Percentiles rank a stretch among this genome's conserved stretches.
These are phyloP conservation scores for Blera fallax DNA, from an alignment of 2,888 invertebrate species.

Conservation along the genomic window DNA sequence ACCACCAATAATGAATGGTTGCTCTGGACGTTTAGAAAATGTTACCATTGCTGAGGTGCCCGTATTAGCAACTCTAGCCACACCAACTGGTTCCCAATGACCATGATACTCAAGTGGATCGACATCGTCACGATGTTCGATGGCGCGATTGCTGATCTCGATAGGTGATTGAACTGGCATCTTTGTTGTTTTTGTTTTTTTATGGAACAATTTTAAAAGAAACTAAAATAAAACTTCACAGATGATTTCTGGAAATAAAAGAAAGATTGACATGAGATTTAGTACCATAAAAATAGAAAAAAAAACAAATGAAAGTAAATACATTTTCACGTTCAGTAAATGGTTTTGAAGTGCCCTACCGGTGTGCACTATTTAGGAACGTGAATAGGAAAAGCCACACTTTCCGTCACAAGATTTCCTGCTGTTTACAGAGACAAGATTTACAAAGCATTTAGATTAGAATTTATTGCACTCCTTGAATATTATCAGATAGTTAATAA, in stretches of 20 bases:
- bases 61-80: slow-evolving; percentile 80
- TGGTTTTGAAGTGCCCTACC: not conserved
- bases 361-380: slow-evolving; percentile 16
- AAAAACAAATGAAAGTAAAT: not conserved
- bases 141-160: slow-evolving; percentile 81
- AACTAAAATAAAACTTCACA: not conserved
- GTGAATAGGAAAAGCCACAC: slow-evolving; percentile 7
- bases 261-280: too few species aligned
- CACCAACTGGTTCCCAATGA: slow-evolving; percentile 81
- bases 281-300: not conserved
- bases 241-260: slow-evolving; percentile 49
- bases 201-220: slow-evolving; percentile 9
- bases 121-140: slow-evolving; percentile 81
- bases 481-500: slow-evolving; percentile 17
- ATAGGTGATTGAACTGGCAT: slow-evolving; percentile 82
- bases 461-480: slow-evolving; percentile 41
- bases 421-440: not conserved
- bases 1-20: slow-evolving; percentile 85
- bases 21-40: slow-evolving; percentile 83
- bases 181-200: slow-evolving; percentile 35
- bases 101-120: slow-evolving; percentile 81
- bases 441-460: not conserved
- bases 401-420: slow-evolving; percentile 6
- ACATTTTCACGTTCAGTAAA: not conserved
- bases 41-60: slow-evolving; percentile 84